Base-by-base conservation (phyloP, 2,888 invertebrate species). In the Silvanus unidentatus region DNA sequence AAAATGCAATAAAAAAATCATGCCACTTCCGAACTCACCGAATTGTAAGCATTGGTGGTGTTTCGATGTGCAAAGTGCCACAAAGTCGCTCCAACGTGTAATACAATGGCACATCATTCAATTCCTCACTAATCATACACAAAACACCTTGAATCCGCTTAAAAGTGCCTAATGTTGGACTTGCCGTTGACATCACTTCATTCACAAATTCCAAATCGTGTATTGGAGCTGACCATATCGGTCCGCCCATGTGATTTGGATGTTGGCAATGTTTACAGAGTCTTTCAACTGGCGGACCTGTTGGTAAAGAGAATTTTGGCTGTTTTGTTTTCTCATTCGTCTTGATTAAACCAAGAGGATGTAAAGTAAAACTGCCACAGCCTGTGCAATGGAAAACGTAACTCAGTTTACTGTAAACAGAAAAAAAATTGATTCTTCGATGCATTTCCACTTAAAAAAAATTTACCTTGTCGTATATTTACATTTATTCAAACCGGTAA, bases 361-460 rank as follows among this genome's bases (percentile, higher is more conserved):
- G 90, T 1, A 93, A 72, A 0, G 79, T 79, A 44, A 84, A 78
- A 37, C 82, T 82, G 54, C 90, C 90, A 70, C 99, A 99, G 0
- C 94, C 95, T 1, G 81, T 81, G 68, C 98, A 99, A 56, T 89
- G 86, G 70, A 89, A 91, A 2, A 95, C 82, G 78, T 87, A 81
- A 0, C 94, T 86, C 39, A 92, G 75, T 66, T 96, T 94, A 59
- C 89, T 88, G 66, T 22, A 72, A 68, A 47, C 41, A 11, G 28
- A 40, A n/a, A 35, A 35, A 35, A 35, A 35, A 35, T 35, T 11
- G n/a, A 8, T 8, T 35, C 35, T 11, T 11, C 35, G 8, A 35
- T 8, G 10, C 11, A 6, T 45, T 8, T 40, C 16, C 34, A 40
- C 34, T 11, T n/a, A 10, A 10, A 12, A 15, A 12, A n/a, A n/a